phyloP scores from a whole-genome alignment of 1,140 invertebrate genomes.

The Telenomus remus region DNA sequence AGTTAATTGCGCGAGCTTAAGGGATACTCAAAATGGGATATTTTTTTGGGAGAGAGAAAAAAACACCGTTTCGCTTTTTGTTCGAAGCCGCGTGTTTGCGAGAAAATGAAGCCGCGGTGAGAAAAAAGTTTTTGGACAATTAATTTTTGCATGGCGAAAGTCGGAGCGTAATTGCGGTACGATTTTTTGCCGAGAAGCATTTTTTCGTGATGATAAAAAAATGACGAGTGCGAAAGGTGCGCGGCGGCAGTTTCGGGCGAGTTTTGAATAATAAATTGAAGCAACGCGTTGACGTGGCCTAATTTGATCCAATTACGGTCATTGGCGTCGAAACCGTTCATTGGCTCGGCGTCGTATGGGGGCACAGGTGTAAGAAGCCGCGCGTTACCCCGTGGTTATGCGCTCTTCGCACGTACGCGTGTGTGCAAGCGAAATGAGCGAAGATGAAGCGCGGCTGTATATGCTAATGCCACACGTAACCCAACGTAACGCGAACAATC shows the following conservation, averaged over 20 bases:
- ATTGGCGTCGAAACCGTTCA: slow-evolving; percentile 51
- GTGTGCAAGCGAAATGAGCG: slow-evolving; percentile 47
- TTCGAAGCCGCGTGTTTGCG: too few relatives aligned
- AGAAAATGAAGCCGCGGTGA: too few relatives aligned
- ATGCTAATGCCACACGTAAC: slow-evolving; percentile 52
- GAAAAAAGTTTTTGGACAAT: too few relatives aligned
- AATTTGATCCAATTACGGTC: slow-evolving; percentile 56
- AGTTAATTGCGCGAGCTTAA: slow-evolving; percentile 35
- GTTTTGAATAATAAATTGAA: slow-evolving; percentile 52
- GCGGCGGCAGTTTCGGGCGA: too few relatives aligned
- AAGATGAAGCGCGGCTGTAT: slow-evolving; percentile 43
- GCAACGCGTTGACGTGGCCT: slow-evolving; percentile 48
- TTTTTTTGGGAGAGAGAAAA: too few relatives aligned
- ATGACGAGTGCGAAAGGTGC: too few relatives aligned
- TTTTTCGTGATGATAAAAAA: too few relatives aligned
- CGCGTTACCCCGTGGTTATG: slow-evolving; percentile 57
- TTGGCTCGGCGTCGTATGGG: slow-evolving; percentile 44
- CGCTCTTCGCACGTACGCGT: slow-evolving; percentile 51
- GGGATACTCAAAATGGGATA: slow-evolving; percentile 34
- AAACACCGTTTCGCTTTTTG: too few relatives aligned
- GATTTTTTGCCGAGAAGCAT: too few relatives aligned
- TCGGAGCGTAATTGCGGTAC: too few relatives aligned
- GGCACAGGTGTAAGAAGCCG: slow-evolving; percentile 57
- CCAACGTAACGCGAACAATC: slow-evolving; percentile 60
- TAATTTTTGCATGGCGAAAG: too few relatives aligned